phyloP scores from a whole-genome alignment of 2,113 vertebrate genomes.

The Microcebus ravelobensis region DNA sequence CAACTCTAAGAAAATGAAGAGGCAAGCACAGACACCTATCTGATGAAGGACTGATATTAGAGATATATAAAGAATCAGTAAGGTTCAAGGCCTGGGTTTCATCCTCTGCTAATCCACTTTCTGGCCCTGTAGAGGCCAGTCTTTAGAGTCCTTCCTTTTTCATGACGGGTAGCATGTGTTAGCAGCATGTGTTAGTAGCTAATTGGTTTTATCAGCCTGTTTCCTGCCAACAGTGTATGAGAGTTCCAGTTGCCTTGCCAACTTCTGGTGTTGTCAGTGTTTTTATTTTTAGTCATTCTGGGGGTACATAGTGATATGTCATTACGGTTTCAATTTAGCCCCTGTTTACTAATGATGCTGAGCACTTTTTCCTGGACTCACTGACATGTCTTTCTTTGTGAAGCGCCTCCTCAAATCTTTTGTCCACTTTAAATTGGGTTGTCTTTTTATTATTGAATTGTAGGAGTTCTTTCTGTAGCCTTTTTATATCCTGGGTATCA shows the following conservation, averaged over 20 bases:
- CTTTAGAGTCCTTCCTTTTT: neutral
- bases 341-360: neutral
- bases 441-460: neutral
- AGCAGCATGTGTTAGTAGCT: neutral
- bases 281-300: constrained; percentile 39
- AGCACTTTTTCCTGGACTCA: neutral
- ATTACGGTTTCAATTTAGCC: neutral
- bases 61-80: neutral
- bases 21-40: neutral
- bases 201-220: neutral
- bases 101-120: neutral
- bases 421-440: neutral
- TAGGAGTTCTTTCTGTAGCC: neutral
- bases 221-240: neutral
- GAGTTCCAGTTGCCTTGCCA: neutral
- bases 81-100: neutral
- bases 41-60: neutral
- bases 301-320: neutral
- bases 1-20: neutral
- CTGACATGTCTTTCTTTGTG: neutral
- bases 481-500: neutral
- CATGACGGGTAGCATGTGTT: neutral
- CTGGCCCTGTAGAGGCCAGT: neutral
- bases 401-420: neutral
- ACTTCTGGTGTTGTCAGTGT: neutral